These are phyloP conservation scores for Saturnia pavonia DNA, from an alignment of 2,888 invertebrate species.

Conservation along the genomic window DNA sequence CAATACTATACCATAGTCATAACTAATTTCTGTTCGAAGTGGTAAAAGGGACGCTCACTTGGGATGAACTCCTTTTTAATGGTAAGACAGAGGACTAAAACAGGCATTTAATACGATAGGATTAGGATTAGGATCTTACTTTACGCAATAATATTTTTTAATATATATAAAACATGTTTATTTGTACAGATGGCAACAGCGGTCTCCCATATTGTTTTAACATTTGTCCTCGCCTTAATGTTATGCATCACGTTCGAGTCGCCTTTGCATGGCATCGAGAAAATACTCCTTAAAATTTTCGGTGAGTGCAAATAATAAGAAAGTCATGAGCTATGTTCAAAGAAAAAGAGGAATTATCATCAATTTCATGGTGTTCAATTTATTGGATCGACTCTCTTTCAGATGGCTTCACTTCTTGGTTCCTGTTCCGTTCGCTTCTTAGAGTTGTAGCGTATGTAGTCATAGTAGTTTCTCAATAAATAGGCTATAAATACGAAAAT, in stretches of 20 bases:
- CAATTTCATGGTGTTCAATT: no score
- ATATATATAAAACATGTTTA: background rate
- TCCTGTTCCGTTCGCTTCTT: no score
- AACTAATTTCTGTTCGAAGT: no score
- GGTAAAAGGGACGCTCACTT: no score
- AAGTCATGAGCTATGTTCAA: background rate
- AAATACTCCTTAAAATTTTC: conserved; percentile 82
- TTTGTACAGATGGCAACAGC: conserved; percentile 79
- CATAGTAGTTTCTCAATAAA: no score
- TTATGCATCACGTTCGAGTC: conserved; percentile 87
- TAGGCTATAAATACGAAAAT: no score
- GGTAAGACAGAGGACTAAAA: background rate
- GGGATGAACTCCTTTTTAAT: no score
- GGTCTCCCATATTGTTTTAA: conserved; percentile 82
- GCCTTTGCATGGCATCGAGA: conserved; percentile 86
- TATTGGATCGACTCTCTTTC: no score
- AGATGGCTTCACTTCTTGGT: no score
- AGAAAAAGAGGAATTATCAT: background rate
- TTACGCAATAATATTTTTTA: background rate
- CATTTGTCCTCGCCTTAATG: conserved; percentile 83
- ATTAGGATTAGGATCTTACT: background rate
- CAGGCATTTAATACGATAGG: no score
- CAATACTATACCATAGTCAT: no score
- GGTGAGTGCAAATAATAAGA: conserved; percentile 51
- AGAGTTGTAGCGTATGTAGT: no score